phyloP scores from a whole-genome alignment of 2,113 vertebrate species.

The Porphyrio hochstetteri region DNA sequence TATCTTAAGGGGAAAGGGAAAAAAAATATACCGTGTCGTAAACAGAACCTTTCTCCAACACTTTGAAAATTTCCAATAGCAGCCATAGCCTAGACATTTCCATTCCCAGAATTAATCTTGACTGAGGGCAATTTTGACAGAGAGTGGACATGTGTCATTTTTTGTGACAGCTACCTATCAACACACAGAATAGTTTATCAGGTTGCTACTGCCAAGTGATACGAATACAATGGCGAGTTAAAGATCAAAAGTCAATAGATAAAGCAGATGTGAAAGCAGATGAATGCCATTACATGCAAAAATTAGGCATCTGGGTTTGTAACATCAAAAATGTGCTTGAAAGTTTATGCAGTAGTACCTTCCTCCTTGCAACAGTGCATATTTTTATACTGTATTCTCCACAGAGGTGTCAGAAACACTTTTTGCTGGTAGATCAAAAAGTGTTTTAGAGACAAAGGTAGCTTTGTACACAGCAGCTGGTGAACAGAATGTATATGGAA shows the following conservation, averaged over 20 bases:
- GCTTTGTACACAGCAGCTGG: neutral
- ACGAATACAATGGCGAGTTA: neutral
- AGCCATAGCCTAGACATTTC: conserved; percentile 24
- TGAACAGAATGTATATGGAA: neutral
- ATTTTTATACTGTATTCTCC: neutral
- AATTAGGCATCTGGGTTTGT: neutral
- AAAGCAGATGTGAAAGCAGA: conserved; percentile 29
- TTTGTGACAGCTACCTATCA: conserved; percentile 47
- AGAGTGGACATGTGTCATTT: neutral
- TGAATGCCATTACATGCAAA: neutral
- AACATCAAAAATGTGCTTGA: neutral
- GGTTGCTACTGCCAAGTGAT: conserved; percentile 13
- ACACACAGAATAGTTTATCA: neutral
- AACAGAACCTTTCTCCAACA: conserved; percentile 5
- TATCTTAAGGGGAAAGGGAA: conserved; percentile 72
- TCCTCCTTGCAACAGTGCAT: neutral
- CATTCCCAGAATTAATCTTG: conserved; percentile 13
- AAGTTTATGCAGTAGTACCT: neutral
- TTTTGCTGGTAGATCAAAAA: neutral
- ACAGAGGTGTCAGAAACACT: neutral
- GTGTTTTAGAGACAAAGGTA: neutral
- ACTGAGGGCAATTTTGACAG: conserved; percentile 18
- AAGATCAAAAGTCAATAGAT: conserved; percentile 20
- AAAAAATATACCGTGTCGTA: conserved; percentile 27
- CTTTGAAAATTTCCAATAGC: conserved; percentile 27